Percentiles rank a stretch among this genome's conserved stretches.
Evolutionary conservation across 2,888 invertebrate species (phyloP).

Genomic region (Diarsia brunnea): DNA sequence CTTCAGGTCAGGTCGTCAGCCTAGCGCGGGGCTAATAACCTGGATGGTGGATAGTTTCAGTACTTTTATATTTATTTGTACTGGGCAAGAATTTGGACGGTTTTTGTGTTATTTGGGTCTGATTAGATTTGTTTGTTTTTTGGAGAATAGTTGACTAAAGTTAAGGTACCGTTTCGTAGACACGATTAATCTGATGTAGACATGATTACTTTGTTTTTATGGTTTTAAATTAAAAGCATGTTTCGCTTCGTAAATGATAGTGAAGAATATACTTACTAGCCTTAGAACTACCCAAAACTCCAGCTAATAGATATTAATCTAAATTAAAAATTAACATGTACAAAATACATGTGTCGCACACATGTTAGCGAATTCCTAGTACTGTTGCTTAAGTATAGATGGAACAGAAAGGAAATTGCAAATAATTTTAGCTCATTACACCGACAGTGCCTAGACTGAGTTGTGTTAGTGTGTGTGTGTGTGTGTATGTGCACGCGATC

Average conservation of each 20-base stretch:
- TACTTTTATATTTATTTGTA: conserved; percentile 18
- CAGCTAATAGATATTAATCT: conserved; percentile 33
- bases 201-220: not conserved
- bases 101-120: conserved; percentile 11
- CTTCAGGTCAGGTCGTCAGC: conserved; percentile 57
- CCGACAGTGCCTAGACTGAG: conserved; percentile 71
- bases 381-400: conserved; percentile 54
- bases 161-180: not conserved
- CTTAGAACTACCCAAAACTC: not conserved
- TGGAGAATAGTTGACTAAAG: not conserved
- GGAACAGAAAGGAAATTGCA: conserved; percentile 79
- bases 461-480: conserved; percentile 62
- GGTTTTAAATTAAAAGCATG: not conserved
- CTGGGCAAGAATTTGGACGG: conserved; percentile 3
- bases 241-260: not conserved
- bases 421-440: conserved; percentile 79
- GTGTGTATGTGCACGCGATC: conserved; percentile 67
- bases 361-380: conserved; percentile 62
- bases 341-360: conserved; percentile 52
- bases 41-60: conserved; percentile 30
- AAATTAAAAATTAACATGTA: conserved; percentile 58
- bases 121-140: conserved; percentile 1
- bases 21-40: conserved; percentile 59
- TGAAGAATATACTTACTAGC: not conserved
- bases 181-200: conserved; percentile 14